A percentile compares a stretch with the other conserved stretches of the same genome.
phyloP scores from a whole-genome alignment of 2,113 vertebrate genomes.

The Cygnus atratus region DNA sequence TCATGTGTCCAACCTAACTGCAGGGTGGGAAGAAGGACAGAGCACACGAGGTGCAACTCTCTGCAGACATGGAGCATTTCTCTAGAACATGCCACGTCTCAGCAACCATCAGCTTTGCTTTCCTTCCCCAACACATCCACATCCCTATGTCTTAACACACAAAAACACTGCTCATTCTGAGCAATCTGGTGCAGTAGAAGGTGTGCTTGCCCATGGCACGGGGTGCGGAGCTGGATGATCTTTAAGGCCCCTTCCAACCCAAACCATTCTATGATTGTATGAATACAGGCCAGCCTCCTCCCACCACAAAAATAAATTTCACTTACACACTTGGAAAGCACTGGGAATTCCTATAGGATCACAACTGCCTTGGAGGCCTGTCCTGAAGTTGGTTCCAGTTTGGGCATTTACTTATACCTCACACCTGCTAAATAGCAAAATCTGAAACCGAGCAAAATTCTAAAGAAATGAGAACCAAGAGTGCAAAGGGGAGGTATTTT shows the following conservation, averaged over 20 bases:
- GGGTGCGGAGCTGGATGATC: too few relatives aligned
- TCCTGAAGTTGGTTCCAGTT: not conserved
- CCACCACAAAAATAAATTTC: not conserved
- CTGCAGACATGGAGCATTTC: not conserved
- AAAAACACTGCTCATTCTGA: not conserved
- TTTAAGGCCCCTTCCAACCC: too few relatives aligned
- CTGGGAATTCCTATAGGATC: not conserved
- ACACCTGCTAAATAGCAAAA: not conserved
- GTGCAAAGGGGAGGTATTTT: not conserved
- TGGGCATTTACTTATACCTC: not conserved
- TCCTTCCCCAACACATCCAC: not conserved
- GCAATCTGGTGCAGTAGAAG: too few relatives aligned
- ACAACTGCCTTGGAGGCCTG: not conserved
- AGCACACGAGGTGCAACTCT: not conserved
- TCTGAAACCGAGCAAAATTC: not conserved
- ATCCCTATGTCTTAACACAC: not conserved
- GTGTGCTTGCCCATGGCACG: too few relatives aligned
- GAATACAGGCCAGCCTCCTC: not conserved
- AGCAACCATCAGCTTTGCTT: not conserved
- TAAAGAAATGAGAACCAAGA: not conserved
- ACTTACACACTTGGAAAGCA: not conserved
- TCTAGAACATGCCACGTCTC: not conserved
- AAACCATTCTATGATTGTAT: not conserved
- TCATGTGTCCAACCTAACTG: not conserved
- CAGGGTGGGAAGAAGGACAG: not conserved